Conservation (phyloP, 2,797 vertebrate species). For the Ibycter americanus region DNA sequence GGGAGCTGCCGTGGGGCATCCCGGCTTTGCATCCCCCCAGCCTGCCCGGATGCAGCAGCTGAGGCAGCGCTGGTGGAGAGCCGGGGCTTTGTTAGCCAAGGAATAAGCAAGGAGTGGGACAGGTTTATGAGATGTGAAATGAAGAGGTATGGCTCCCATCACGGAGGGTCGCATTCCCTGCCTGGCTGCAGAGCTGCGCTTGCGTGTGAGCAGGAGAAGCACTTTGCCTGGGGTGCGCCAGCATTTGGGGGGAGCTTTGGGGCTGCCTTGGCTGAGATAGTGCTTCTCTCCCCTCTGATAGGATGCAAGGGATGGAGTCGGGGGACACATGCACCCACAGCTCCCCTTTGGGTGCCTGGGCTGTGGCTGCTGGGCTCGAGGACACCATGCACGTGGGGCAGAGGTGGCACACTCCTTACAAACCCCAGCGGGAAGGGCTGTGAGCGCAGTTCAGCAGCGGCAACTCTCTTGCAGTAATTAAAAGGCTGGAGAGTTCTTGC, state of each 20-base stretch:
- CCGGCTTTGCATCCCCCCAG: rapidly evolving
- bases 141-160: neutral
- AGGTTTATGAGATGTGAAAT: neutral
- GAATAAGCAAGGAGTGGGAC: neutral
- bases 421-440: neutral
- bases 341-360: neutral
- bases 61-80: neutral
- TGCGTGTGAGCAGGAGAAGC: neutral
- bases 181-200: neutral
- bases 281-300: neutral
- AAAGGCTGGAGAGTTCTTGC: neutral
- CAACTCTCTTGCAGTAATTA: neutral
- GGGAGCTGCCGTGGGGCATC: neutral
- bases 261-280: neutral
- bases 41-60: rapidly evolving
- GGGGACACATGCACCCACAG: neutral
- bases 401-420: neutral
- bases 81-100: neutral
- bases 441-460: rapidly evolving
- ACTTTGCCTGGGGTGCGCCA: neutral
- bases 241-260: neutral
- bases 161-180: rapidly evolving
- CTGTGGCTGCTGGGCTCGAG: neutral
- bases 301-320: neutral
- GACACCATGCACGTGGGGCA: rapidly evolving